Base-by-base conservation (phyloP, 1,140 invertebrate species). In the Anthonomus grandis region DNA sequence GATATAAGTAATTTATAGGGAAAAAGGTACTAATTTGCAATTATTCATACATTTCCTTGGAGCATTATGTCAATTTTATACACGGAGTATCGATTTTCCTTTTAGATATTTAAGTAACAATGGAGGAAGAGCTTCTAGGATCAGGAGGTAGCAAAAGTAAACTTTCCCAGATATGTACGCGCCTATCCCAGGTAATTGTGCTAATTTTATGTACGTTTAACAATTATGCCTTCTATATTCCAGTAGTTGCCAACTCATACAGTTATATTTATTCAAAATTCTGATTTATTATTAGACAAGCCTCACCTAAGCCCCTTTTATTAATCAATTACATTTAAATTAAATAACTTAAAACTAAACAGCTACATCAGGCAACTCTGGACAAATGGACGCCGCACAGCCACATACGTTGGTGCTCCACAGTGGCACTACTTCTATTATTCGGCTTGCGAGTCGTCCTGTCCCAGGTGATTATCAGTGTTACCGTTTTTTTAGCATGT, bases 321-420 rank as follows among this genome's bases (percentile, higher is more conserved):
- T 34, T 34, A 24, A 52, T 19, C 9, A 41, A 1, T 1, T 41
- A 9, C 38, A 41, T 8, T 41, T 41, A 41, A 31, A 8, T 31
- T 31, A 31, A 8, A 31, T 8, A 6, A 6, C 27, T 31, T n/a
- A n/a, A n/a, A n/a, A 31, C 27, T 31, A 41, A n/a, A 31, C 50
- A 73, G 71, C 69, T 73, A 54, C 70, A 71, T 55, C 72, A 74
- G 63, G 65, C 65, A 46, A 63, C 59, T 23, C 57, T 81, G 76
- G 86, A 83, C 78, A 83, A 76, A 74, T 86, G 79, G 76, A 85
- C 79, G 66, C 84, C 79, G 57, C 80, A 83, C 66, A 77, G 75
- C 50, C 80, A 74, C 65, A 74, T 77, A 57, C 75, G 81, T 70
- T 84, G 82, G 81, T 63, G 74, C 47, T 79, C 75, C 41, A 78